Base-by-base conservation (phyloP, 2,888 invertebrate genomes). In the Steinernema scapterisci region DNA sequence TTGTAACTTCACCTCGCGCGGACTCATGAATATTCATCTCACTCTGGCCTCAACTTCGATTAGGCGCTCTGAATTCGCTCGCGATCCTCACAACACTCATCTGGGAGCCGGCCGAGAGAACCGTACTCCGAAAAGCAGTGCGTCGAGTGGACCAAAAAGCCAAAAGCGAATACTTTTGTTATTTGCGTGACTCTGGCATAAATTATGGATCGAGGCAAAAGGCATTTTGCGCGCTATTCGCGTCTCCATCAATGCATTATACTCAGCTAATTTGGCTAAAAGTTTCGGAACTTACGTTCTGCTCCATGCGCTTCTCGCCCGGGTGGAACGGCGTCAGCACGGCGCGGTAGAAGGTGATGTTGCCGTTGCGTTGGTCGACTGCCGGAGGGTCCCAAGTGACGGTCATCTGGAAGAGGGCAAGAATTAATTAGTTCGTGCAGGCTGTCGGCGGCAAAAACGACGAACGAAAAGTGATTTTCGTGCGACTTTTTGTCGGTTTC, bases 351-450 rank as follows among this genome's bases (percentile, higher is more conserved):
- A 93, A 93, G 75, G 92, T 92, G 76, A 99, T 95, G 87, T 94
- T 92, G 0, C 99, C 99, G 88, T 99, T 97, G 72, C 96, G 91
- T 80, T 95, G 92, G 81, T 94, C 93, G 79, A 93, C 91, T 0
- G 91, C 91, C 0, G 97, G 97, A 3, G 88, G 87, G 76, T 89
- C 88, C 90, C 90, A 90, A 71, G 87, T 88, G 76, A 90, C 84
- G 52, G 86, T 82, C 73, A 89, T 88, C 84, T 85, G 79, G 48
- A 85, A 80, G 54, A 54, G 56, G 23, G 63, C 63, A 63, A 25
- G 19, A 31, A 27, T 63, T 63, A 63, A 63, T 63, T 63, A 63
- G 63, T 63, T 63, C 31, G 9, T 11, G 21, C 23, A 11, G 23
- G 52, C n/a, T 19, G 16, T 38, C 2, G 19, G 21, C 21, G 11